These are phyloP conservation scores for Leucoraja erinaceus DNA, from an alignment of 2,113 vertebrate species.

Conservation along the genomic window DNA sequence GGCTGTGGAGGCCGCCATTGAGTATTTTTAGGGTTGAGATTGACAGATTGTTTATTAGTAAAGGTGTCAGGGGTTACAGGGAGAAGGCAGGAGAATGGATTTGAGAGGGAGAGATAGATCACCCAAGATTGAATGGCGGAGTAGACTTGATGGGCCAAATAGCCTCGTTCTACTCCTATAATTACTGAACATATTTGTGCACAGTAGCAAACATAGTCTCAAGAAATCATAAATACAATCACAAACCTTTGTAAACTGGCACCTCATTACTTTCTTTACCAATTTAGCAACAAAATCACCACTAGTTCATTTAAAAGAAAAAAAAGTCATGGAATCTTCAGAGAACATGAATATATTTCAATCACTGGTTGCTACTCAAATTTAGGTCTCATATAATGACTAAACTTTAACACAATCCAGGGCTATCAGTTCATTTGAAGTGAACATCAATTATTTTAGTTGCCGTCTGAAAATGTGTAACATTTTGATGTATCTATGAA, in stretches of 20 bases:
- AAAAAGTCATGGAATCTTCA: neutral
- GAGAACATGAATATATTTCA: neutral
- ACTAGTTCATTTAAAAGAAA: neutral
- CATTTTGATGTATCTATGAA: neutral
- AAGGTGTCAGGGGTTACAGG: too few relatives aligned
- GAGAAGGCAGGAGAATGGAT: too few relatives aligned
- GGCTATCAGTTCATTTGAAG: constrained; percentile 1
- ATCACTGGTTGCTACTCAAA: neutral
- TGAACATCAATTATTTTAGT: neutral
- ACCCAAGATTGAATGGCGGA: too few relatives aligned
- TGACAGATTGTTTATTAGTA: too few relatives aligned
- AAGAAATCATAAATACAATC: neutral
- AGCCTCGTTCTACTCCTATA: too few relatives aligned
- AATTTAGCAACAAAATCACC: neutral
- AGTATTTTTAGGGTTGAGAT: too few relatives aligned
- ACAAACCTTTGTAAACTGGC: neutral
- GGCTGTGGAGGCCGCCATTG: too few relatives aligned
- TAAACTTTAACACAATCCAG: neutral
- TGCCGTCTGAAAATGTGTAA: neutral
- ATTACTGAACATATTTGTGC: neutral
- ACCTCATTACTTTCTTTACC: neutral
- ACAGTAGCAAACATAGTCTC: too few relatives aligned
- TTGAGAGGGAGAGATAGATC: too few relatives aligned
- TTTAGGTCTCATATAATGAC: neutral
- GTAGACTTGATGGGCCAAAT: too few relatives aligned